These are phyloP conservation scores for Drosophila siamana DNA, from an alignment of 2,888 invertebrate species.

Conservation along the genomic window DNA sequence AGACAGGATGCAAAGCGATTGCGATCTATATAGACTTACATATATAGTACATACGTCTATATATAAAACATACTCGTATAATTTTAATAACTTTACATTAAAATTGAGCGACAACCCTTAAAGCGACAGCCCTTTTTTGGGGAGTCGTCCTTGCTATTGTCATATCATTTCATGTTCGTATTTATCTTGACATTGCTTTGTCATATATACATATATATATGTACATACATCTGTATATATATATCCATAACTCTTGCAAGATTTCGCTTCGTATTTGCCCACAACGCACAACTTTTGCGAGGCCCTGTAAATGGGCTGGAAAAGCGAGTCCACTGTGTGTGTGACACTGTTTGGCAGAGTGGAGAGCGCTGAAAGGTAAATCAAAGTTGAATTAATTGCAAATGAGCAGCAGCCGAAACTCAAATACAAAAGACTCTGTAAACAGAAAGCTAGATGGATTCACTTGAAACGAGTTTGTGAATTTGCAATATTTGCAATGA, in stretches of 20 bases:
- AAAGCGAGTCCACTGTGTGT: not conserved
- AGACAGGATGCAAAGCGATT: slow-evolving; percentile 16
- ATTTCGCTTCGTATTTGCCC: not conserved
- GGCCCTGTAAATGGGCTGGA: not conserved
- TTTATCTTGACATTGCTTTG: slow-evolving; percentile 10
- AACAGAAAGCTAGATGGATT: too few relatives aligned
- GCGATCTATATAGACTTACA: slow-evolving; percentile 35
- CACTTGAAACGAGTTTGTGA: too few relatives aligned
- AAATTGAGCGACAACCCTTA: slow-evolving; percentile 10
- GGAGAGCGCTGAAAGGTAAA: too few relatives aligned
- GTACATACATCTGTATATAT: too few relatives aligned
- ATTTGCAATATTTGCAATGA: too few relatives aligned
- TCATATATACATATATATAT: too few relatives aligned
- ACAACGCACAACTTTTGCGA: not conserved
- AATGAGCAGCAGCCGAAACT: too few relatives aligned
- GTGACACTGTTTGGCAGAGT: not conserved
- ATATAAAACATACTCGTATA: too few relatives aligned
- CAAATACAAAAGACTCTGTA: too few relatives aligned
- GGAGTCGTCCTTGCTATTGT: slow-evolving; percentile 4
- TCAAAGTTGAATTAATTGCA: too few relatives aligned
- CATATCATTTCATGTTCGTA: slow-evolving; percentile 4
- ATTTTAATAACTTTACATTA: slow-evolving; percentile 47
- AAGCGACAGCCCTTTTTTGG: not conserved
- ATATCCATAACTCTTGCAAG: slow-evolving; percentile 1
- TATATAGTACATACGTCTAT: too few relatives aligned